These are phyloP conservation scores for Gulo gulo DNA, from an alignment of 2,113 vertebrate genomes.

Conservation along the genomic window DNA sequence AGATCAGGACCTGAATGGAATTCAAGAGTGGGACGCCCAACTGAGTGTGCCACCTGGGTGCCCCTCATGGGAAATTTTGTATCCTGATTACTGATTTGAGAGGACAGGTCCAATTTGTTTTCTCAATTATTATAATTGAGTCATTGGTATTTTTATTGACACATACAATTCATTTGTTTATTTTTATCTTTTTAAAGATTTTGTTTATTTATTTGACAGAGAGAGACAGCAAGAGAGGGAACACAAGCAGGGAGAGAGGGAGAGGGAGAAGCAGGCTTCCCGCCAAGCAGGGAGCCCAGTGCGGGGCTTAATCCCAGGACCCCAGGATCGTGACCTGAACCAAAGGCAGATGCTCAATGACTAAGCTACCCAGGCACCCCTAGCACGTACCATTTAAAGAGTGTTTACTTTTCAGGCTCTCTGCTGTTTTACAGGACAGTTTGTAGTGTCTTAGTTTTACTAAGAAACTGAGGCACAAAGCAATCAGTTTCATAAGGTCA, in stretches of 20 bases:
- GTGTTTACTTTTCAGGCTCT: conserved; percentile 43
- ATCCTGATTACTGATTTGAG: not conserved
- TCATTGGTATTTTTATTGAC: not conserved
- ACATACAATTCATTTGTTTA: not conserved
- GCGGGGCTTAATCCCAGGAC: no score
- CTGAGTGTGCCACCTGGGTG: not conserved
- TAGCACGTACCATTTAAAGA: conserved; percentile 40
- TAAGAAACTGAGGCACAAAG: conserved; percentile 54
- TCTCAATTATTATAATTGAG: not conserved
- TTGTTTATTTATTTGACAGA: no score
- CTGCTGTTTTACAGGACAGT: conserved; percentile 41
- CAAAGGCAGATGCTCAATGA: no score
- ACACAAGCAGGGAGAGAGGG: no score
- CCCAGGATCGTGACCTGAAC: no score
- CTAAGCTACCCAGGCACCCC: no score
- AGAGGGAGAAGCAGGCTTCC: no score
- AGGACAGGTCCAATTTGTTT: not conserved
- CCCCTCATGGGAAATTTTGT: not conserved
- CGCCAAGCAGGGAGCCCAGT: no score
- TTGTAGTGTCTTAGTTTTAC: conserved; percentile 33
- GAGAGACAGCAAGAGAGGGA: no score
- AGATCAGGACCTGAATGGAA: not conserved
- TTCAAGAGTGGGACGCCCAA: not conserved
- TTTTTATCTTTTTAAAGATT: no score
- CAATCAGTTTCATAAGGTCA: conserved; percentile 34